Conservation (phyloP, 2,113 vertebrate genomes). For the Stomatorhinus ivindoensis region DNA sequence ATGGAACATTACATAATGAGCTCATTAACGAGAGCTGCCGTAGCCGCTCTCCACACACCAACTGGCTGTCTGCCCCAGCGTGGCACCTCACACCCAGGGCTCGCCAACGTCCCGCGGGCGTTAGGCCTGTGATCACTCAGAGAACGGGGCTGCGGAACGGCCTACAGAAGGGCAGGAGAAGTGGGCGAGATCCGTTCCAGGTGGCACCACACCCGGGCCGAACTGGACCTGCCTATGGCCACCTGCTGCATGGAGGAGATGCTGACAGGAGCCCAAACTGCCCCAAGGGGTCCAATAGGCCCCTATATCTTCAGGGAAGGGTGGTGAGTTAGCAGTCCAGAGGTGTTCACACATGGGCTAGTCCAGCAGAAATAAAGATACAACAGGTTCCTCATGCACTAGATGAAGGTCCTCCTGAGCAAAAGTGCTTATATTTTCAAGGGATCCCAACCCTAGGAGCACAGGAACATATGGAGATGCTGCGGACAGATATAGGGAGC, state of each 20-base stretch:
- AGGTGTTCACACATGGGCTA: background rate
- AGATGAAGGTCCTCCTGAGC: background rate
- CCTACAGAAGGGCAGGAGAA: background rate
- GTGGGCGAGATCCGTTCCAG: background rate
- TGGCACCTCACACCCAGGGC: background rate
- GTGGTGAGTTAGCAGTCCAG: background rate
- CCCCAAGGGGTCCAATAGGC: background rate
- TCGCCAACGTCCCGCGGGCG: background rate
- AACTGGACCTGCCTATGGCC: background rate
- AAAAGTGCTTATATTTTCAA: background rate
- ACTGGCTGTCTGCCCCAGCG: background rate
- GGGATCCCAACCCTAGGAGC: background rate
- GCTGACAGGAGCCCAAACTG: background rate
- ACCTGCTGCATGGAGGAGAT: background rate
- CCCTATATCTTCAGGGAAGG: background rate
- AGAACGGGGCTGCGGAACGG: background rate
- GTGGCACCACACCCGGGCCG: background rate
- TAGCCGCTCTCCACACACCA: background rate
- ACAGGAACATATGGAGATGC: background rate
- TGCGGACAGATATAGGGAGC: background rate
- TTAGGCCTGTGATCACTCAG: background rate
- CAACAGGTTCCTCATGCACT: background rate
- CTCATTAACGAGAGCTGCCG: background rate
- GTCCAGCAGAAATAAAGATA: background rate
- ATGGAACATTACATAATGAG: conserved; percentile 12